Percentiles rank a stretch among this genome's conserved stretches.
Evolutionary conservation across 2,113 vertebrate species (phyloP).

Genomic region (Leptobrachium ailaonicum): DNA sequence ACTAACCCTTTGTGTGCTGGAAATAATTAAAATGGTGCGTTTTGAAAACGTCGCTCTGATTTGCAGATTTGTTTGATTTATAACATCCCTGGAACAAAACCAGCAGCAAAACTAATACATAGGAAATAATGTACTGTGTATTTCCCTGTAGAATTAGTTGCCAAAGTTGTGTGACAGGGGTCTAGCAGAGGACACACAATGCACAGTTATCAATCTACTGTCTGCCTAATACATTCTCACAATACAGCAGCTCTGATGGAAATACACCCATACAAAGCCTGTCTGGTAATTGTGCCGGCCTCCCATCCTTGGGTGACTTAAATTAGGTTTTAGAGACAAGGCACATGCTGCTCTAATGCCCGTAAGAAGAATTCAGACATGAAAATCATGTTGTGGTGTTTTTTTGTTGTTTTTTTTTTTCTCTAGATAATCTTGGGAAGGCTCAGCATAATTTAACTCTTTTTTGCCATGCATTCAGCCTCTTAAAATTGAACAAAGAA

Average conservation of each 20-base stretch:
- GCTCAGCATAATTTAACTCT: slow-evolving; percentile 28
- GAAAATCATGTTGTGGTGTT: slow-evolving; percentile 4
- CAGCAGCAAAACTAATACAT: slow-evolving; percentile 4
- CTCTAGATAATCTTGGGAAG: slow-evolving; percentile 4
- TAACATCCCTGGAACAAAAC: neutral
- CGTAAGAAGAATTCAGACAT: slow-evolving; percentile 33
- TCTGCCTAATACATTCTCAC: slow-evolving; percentile 40
- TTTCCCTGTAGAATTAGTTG: slow-evolving; percentile 10
- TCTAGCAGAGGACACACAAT: slow-evolving; percentile 9
- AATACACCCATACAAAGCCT: slow-evolving; percentile 22
- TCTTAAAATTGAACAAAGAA: slow-evolving; percentile 39
- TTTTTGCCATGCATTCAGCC: neutral
- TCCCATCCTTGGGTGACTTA: slow-evolving; percentile 23
- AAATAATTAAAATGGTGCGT: too few relatives aligned
- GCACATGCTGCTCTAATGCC: slow-evolving; percentile 33
- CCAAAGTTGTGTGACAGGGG: slow-evolving; percentile 26
- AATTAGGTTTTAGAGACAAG: slow-evolving; percentile 27
- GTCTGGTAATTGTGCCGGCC: slow-evolving; percentile 29
- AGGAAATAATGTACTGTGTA: slow-evolving; percentile 2
- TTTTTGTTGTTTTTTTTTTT: neutral
- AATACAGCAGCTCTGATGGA: slow-evolving; percentile 17
- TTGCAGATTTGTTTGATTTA: slow-evolving; percentile 29
- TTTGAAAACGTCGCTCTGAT: neutral
- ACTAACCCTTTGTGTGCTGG: too few relatives aligned
- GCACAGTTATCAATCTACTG: slow-evolving; percentile 37